A percentile compares a stretch with the other conserved stretches of the same genome.
Evolutionary conservation across 2,888 invertebrate species (phyloP).

Genomic region (Coelinius sp.): DNA sequence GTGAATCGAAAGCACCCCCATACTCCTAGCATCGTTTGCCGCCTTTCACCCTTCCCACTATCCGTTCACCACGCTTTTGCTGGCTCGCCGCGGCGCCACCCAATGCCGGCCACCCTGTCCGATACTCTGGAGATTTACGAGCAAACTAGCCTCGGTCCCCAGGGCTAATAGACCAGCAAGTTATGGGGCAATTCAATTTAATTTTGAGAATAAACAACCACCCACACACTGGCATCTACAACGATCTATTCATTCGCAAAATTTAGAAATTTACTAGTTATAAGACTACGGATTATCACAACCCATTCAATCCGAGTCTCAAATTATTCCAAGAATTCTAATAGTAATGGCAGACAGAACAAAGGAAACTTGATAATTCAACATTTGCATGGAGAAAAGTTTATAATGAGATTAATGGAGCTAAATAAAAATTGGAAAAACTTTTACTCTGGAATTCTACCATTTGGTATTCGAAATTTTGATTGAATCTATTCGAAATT

Average conservation of each 20-base stretch:
- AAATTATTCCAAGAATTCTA: not conserved
- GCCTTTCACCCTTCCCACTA: slow-evolving; percentile 35
- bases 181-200: slow-evolving; percentile 69
- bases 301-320: not conserved
- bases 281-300: not conserved
- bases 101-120: slow-evolving; percentile 55
- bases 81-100: slow-evolving; percentile 44
- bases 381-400: not conserved
- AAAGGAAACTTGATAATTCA: not conserved
- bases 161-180: slow-evolving; percentile 68
- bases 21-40: slow-evolving; percentile 39
- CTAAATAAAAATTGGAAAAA: not conserved
- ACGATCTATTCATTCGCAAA: slow-evolving; percentile 61
- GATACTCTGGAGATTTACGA: slow-evolving; percentile 68
- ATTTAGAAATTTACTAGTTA: slow-evolving; percentile 46
- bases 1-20: slow-evolving; percentile 61
- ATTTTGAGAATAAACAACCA: slow-evolving; percentile 68
- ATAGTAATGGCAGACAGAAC: not conserved
- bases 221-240: slow-evolving; percentile 50
- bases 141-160: slow-evolving; percentile 66
- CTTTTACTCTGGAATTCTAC: not conserved
- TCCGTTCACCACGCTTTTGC: slow-evolving; percentile 28
- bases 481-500: no score
- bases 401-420: not conserved
- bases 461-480: not conserved